Evolutionary conservation across 1,140 invertebrate genomes (phyloP).

Genomic region (Magallana ariakensis): DNA sequence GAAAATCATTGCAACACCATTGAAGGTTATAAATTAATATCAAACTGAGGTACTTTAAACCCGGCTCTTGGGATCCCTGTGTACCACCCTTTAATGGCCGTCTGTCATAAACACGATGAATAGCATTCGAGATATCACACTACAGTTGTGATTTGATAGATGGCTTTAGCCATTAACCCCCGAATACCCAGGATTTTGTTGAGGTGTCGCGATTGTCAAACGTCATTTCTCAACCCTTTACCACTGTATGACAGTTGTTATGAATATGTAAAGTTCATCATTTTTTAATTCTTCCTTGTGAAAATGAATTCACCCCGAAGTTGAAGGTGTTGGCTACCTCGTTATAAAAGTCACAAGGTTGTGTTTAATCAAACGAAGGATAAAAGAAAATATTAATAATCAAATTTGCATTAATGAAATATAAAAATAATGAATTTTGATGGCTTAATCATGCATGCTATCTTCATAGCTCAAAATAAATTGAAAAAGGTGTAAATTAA

Average conservation of each 20-base stretch:
- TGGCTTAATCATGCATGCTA: too few relatives aligned
- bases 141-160: slow-evolving; percentile 34
- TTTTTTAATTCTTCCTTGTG: slow-evolving; percentile 26
- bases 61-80: not conserved
- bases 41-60: not conserved
- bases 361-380: too few relatives aligned
- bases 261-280: slow-evolving; percentile 32
- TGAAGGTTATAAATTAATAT: not conserved
- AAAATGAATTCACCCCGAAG: slow-evolving; percentile 11
- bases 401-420: too few relatives aligned
- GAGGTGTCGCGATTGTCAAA: not conserved
- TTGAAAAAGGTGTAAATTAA: too few relatives aligned
- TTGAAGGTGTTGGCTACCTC: not conserved
- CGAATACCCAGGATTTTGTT: not conserved
- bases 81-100: not conserved
- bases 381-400: too few relatives aligned
- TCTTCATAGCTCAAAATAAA: too few relatives aligned
- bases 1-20: slow-evolving; percentile 24
- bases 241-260: slow-evolving; percentile 19
- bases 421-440: too few relatives aligned
- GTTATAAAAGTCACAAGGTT: not conserved
- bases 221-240: not conserved
- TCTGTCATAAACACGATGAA: slow-evolving; percentile 17
- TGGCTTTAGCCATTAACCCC: slow-evolving; percentile 23
- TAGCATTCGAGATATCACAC: slow-evolving; percentile 27